Percentiles rank a stretch among this genome's conserved stretches.
These are phyloP conservation scores for Valencia hispanica DNA, from an alignment of 2,797 vertebrate species.

Conservation along the genomic window DNA sequence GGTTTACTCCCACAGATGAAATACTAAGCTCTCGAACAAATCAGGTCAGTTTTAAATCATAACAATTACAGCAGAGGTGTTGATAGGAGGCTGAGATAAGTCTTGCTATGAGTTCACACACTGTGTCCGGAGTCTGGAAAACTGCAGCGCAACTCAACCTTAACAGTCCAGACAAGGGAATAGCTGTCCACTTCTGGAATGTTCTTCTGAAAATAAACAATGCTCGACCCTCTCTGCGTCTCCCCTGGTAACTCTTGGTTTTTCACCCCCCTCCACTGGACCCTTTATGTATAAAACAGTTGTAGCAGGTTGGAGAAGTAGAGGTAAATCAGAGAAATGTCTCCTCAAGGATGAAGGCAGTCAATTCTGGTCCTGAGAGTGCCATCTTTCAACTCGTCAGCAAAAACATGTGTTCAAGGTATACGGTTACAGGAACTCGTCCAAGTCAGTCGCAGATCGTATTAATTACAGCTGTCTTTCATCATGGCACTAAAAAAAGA, in stretches of 20 bases:
- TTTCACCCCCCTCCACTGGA: conserved; percentile 56
- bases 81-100: conserved; percentile 62
- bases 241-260: conserved; percentile 49
- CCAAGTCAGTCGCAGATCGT: conserved; percentile 65
- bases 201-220: conserved; percentile 83
- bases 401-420: conserved; percentile 83
- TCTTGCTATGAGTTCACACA: conserved; percentile 68
- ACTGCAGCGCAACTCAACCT: conserved; percentile 60
- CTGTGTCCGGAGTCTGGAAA: conserved; percentile 75
- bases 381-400: conserved; percentile 84
- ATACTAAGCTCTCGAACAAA: conserved; percentile 26
- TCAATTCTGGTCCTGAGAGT: conserved; percentile 77
- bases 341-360: conserved; percentile 74
- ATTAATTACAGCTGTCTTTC: conserved; percentile 75
- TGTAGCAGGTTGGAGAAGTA: conserved; percentile 43
- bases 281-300: conserved; percentile 68
- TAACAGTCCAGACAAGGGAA: conserved; percentile 72
- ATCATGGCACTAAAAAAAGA: conserved; percentile 62
- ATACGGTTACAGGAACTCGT: conserved; percentile 71
- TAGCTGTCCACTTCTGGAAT: conserved; percentile 80
- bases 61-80: conserved; percentile 56
- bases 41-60: conserved; percentile 21
- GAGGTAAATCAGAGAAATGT: conserved; percentile 79
- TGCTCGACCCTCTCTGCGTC: conserved; percentile 47
- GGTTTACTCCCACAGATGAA: conserved; percentile 13